A percentile compares a stretch with the other conserved stretches of the same genome.
Evolutionary conservation across 2,797 vertebrate genomes (phyloP).

Genomic region (Sternarchorhynchus goeldii): DNA sequence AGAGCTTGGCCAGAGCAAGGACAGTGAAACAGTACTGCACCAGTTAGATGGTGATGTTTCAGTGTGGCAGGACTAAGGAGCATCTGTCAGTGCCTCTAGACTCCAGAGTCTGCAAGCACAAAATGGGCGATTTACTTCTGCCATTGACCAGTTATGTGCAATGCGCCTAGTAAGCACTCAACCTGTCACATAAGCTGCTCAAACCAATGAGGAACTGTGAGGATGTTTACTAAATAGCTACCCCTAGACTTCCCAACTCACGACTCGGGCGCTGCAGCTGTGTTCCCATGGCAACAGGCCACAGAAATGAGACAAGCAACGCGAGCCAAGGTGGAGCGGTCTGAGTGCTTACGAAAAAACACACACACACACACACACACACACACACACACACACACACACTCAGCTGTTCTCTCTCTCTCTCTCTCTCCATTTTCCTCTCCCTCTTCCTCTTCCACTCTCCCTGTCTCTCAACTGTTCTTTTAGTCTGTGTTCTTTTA

Average conservation of each 20-base stretch:
- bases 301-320: conserved; percentile 53
- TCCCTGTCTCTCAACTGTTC: conserved; percentile 23
- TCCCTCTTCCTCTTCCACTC: conserved; percentile 10
- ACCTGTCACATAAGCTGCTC: conserved; percentile 41
- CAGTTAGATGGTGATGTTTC: too few species aligned
- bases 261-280: conserved; percentile 57
- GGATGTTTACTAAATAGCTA: conserved; percentile 57
- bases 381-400: conserved; percentile 9
- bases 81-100: too few species aligned
- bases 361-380: conserved; percentile 8
- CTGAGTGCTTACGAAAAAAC: conserved; percentile 35
- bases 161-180: neutral
- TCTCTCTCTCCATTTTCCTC: conserved; percentile 13
- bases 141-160: neutral
- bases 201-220: conserved; percentile 47
- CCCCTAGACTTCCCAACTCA: conserved; percentile 53
- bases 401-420: neutral
- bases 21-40: too few species aligned
- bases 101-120: conserved; percentile 14
- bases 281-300: conserved; percentile 58
- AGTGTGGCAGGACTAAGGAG: too few species aligned
- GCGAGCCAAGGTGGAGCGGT: conserved; percentile 48
- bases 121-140: conserved; percentile 29
- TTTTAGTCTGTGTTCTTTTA: neutral
- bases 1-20: too few species aligned